These are phyloP conservation scores for Acrobasis suavella DNA, from an alignment of 2,888 invertebrate species.

Conservation along the genomic window DNA sequence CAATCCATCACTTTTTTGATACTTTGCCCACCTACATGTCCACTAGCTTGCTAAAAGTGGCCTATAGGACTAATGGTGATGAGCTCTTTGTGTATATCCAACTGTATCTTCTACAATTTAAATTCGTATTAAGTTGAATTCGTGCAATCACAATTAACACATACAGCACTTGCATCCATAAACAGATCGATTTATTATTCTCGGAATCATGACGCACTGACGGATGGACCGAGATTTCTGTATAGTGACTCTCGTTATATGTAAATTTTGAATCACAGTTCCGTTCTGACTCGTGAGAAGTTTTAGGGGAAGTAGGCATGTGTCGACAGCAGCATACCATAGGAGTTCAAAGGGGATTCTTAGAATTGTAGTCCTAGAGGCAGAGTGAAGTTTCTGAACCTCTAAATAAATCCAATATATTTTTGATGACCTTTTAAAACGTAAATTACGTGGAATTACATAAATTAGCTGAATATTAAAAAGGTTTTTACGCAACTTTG, in stretches of 20 bases:
- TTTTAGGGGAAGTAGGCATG: constrained; percentile 31
- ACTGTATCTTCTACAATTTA: no score
- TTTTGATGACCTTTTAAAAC: no score
- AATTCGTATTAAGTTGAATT: neutral
- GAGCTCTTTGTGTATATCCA: no score
- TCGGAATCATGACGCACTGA: constrained; percentile 65
- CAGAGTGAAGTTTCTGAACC: neutral
- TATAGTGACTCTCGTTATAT: constrained; percentile 66
- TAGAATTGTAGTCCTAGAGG: constrained; percentile 25
- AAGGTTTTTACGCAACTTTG: no score
- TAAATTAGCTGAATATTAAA: no score
- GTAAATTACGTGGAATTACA: no score
- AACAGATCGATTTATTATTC: constrained; percentile 37
- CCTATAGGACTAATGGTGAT: no score
- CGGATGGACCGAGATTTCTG: constrained; percentile 73
- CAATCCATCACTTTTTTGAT: no score
- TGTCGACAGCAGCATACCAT: constrained; percentile 19
- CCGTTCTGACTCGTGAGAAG: constrained; percentile 48
- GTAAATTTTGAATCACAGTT: constrained; percentile 68
- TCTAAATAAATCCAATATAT: neutral
- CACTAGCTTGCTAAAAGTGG: no score
- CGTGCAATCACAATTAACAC: neutral
- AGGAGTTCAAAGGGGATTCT: constrained; percentile 29
- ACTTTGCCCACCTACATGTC: no score
- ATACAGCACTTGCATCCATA: constrained; percentile 7